Conservation (phyloP, 2,797 vertebrate species). For the Anguilla megastoma region DNA sequence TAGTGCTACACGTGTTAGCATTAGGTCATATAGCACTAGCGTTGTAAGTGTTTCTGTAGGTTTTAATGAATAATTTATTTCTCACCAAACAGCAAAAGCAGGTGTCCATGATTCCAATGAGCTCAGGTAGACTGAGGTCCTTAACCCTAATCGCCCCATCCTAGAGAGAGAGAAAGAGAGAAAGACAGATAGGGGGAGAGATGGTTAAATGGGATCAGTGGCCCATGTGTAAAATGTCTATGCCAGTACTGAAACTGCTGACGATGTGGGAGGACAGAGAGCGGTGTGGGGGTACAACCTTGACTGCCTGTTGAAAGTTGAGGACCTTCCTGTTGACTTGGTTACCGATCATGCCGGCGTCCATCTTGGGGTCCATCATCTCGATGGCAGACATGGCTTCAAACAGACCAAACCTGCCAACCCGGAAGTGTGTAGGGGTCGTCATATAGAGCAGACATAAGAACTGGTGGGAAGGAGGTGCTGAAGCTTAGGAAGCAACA, state of each 20-base stretch:
- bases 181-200: neutral
- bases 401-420: slow-evolving; percentile 91
- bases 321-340: slow-evolving; percentile 98
- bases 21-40: neutral
- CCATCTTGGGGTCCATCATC: slow-evolving; percentile 99
- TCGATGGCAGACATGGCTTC: slow-evolving; percentile 99
- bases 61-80: slow-evolving; percentile 33
- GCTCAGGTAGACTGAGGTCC: slow-evolving; percentile 89
- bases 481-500: too few species aligned
- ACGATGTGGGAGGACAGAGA: neutral
- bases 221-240: neutral
- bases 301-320: slow-evolving; percentile 97
- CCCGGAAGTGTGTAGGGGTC: neutral
- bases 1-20: neutral
- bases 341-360: slow-evolving; percentile 98
- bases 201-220: neutral
- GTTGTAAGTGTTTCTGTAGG: neutral
- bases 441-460: too few species aligned
- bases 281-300: slow-evolving; percentile 69
- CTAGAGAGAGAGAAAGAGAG: slow-evolving; percentile 63
- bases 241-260: neutral
- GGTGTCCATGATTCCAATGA: slow-evolving; percentile 96
- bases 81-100: slow-evolving; percentile 98
- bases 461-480: too few species aligned
- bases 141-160: slow-evolving; percentile 94